Conservation (phyloP, 2,888 invertebrate genomes). For the Scaptomyza caliginosa region DNA sequence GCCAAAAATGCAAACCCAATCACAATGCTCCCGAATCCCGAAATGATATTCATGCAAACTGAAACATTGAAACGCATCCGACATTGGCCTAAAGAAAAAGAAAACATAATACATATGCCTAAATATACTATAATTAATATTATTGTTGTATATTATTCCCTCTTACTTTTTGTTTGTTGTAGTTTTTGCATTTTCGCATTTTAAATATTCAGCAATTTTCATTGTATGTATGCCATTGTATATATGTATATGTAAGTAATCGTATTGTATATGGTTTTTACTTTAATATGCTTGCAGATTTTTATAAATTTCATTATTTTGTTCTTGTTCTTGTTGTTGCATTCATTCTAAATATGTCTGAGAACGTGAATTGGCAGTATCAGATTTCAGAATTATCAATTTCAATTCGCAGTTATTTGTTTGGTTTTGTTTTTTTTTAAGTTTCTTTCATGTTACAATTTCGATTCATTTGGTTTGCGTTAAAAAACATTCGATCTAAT, state of each 20-base stretch:
- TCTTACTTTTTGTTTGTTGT: too few species aligned
- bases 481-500: conserved; percentile 62
- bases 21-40: conserved; percentile 8
- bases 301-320: conserved; percentile 13
- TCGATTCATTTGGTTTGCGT: conserved; percentile 39
- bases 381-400: conserved; percentile 38
- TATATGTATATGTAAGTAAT: conserved; percentile 35
- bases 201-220: conserved; percentile 49
- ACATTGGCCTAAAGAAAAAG: conserved; percentile 3
- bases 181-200: conserved; percentile 40
- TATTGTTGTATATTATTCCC: too few species aligned
- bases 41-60: conserved; percentile 4
- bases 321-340: conserved; percentile 11
- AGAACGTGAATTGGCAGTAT: conserved; percentile 79
- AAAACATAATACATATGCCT: conserved; percentile 3
- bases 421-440: neutral
- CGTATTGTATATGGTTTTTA: conserved; percentile 42
- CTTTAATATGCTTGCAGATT: conserved; percentile 31
- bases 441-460: conserved; percentile 33
- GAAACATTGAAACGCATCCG: neutral
- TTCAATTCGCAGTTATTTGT: conserved; percentile 11
- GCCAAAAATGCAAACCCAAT: neutral
- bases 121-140: conserved; percentile 15
- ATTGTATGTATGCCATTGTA: conserved; percentile 43
- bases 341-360: conserved; percentile 56